These are phyloP conservation scores for Papilio elwesi DNA, from an alignment of 2,888 invertebrate genomes.

Conservation along the genomic window DNA sequence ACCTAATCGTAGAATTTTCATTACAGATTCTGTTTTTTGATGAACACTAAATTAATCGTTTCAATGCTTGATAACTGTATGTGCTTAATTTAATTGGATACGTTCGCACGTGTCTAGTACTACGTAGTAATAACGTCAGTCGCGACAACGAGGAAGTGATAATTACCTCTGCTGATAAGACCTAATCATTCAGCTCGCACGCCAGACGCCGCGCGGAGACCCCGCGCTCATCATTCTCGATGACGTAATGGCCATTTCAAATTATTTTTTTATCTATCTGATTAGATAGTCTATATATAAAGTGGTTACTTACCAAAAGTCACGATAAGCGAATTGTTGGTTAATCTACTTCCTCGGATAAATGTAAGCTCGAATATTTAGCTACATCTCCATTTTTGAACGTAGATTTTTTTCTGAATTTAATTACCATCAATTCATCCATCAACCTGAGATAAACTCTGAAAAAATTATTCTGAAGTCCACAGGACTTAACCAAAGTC, in stretches of 20 bases:
- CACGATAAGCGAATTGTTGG: not conserved
- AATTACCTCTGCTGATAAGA: slow-evolving; percentile 43
- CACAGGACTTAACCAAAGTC: too few species aligned
- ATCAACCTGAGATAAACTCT: too few species aligned
- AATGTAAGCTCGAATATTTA: too few species aligned
- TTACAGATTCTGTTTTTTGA: too few species aligned
- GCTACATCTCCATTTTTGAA: too few species aligned
- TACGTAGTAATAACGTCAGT: not conserved
- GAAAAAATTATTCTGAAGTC: too few species aligned
- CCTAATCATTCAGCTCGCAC: slow-evolving; percentile 41
- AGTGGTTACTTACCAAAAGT: not conserved
- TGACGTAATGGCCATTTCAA: not conserved
- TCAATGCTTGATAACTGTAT: too few species aligned
- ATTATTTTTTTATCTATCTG: slow-evolving; percentile 8
- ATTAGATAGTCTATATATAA: not conserved
- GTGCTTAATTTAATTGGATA: too few species aligned
- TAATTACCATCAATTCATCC: too few species aligned
- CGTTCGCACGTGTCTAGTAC: not conserved
- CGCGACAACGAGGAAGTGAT: slow-evolving; percentile 52
- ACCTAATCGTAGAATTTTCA: too few species aligned
- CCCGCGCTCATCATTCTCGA: not conserved
- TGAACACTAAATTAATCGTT: too few species aligned
- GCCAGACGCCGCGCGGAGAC: slow-evolving; percentile 10
- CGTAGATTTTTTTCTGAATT: too few species aligned
- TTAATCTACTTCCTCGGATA: not conserved